A percentile compares a stretch with the other conserved stretches of the same genome.
Evolutionary conservation across 2,888 invertebrate genomes (phyloP).

Genomic region (Chironomus riparius): DNA sequence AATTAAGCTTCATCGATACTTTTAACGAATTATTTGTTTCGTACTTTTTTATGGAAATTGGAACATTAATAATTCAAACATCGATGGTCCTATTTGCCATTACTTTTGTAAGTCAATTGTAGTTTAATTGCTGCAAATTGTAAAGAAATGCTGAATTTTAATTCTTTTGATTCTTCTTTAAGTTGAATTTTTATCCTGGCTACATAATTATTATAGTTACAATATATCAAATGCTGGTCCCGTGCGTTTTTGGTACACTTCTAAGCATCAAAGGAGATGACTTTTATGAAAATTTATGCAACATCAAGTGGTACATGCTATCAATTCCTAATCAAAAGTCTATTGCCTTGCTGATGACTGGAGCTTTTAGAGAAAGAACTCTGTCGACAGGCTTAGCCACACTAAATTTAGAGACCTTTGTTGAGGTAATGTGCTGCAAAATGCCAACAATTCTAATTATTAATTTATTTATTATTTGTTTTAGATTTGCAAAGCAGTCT

Average conservation of each 20-base stretch:
- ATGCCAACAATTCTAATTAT: too few species aligned
- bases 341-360: not conserved
- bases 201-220: not conserved
- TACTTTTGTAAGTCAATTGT: not conserved
- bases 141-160: too few species aligned
- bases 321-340: not conserved
- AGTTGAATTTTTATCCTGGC: not conserved
- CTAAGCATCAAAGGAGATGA: not conserved
- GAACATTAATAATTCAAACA: not conserved
- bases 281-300: not conserved
- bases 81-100: not conserved
- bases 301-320: not conserved
- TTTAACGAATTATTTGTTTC: too few species aligned
- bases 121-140: too few species aligned
- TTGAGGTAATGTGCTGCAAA: not conserved
- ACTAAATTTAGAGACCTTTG: not conserved
- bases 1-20: too few species aligned
- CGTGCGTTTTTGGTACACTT: not conserved
- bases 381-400: not conserved
- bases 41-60: not conserved
- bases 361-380: not conserved
- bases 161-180: too few species aligned
- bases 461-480: not conserved
- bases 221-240: not conserved
- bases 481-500: not conserved